These are phyloP conservation scores for Probaryconus sp. DNA, from an alignment of 1,140 invertebrate species.

Conservation along the genomic window DNA sequence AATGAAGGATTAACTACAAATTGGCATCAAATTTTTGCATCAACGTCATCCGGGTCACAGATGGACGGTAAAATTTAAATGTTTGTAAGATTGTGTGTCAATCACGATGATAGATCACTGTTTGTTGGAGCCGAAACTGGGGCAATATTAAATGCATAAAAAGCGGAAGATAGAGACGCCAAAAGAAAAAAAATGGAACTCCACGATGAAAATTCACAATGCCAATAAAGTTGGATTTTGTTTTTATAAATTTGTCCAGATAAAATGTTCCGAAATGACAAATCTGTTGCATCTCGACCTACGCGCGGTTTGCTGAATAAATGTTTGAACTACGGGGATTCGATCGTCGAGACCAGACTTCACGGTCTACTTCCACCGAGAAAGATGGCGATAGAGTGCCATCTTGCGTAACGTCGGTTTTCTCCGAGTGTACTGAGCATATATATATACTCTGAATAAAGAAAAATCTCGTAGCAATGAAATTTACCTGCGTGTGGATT, in stretches of 20 bases:
- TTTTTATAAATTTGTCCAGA: constrained; percentile 22
- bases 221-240: neutral
- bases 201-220: constrained; percentile 1
- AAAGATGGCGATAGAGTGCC: constrained; percentile 49
- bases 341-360: constrained; percentile 61
- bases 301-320: no score
- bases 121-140: constrained; percentile 24
- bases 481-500: neutral
- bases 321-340: constrained; percentile 26
- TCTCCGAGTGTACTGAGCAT: constrained; percentile 1
- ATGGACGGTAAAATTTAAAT: constrained; percentile 20
- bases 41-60: constrained; percentile 9
- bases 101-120: constrained; percentile 42
- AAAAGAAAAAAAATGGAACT: constrained; percentile 3
- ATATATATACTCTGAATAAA: neutral
- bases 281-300: no score
- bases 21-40: neutral
- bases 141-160: constrained; percentile 10
- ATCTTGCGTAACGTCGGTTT: constrained; percentile 60
- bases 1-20: constrained; percentile 3
- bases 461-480: constrained; percentile 1
- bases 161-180: constrained; percentile 11
- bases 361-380: constrained; percentile 63
- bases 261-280: constrained; percentile 22
- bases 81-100: constrained; percentile 25